Base-by-base conservation (phyloP, 1,140 invertebrate species). In the Pomacea maculata region DNA sequence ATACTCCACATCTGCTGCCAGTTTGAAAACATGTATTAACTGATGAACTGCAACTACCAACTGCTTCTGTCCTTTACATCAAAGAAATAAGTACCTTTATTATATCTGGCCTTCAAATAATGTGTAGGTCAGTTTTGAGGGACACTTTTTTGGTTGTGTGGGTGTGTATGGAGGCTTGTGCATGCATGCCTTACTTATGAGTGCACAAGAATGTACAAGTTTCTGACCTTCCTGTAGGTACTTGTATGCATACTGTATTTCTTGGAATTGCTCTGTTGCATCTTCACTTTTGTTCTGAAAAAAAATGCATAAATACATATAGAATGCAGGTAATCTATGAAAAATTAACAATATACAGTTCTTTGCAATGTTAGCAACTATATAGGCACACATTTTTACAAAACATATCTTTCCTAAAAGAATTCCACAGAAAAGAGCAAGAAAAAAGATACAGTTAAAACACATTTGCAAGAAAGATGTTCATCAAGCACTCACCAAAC, bases 231-330 rank as follows among this genome's bases (percentile, higher is more conserved):
- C 83, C 63, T 82, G 82, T 8, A 85, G 81, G 57, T 80, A 86
- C 73, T 85, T 85, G 72, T 85, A 85, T n/a, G 84, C 85, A 80
- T 86, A 85, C n/a, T 79, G 74, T 19, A 86, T 85, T 80, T 86
- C 85, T 57, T 85, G 83, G 64, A 86, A 86, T 55, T 83, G 83
- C 55, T 83, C 81, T 54, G 85, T 83, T 19, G 84, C 82, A 80
- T 82, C 85, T 25, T 84, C 84, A 84, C 78, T 83, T 5, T 80
- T 55, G 79, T 86, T 85, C 85, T 85, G 71, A 45, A 73, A 82
- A 21, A n/a, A 52, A 14, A 74, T 34, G 45, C 54, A 74, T 45
- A 34, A n/a, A 74, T 74, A 8, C 8, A 74, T 74, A 74, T 45
- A 45, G 1, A 34, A 74, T 70, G 34, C 34, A 70, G 11, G 9